Conservation (phyloP, 2,888 invertebrate species). For the Agonopterix subpropinquella region DNA sequence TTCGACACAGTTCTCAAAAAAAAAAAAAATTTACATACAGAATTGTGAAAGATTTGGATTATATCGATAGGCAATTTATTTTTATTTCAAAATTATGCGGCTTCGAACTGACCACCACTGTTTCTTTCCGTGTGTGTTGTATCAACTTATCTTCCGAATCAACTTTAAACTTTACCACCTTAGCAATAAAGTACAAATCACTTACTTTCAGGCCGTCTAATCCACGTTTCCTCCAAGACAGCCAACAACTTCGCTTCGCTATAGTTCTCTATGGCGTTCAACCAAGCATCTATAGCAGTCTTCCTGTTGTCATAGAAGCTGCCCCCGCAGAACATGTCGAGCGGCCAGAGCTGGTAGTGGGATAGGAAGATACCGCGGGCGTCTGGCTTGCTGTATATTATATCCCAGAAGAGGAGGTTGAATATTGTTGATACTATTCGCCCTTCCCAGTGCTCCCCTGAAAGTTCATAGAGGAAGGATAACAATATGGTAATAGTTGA, state of each 20-base stretch:
- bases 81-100: too few species aligned
- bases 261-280: constrained; percentile 41
- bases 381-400: constrained; percentile 76
- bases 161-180: too few species aligned
- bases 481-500: too few species aligned
- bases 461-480: constrained; percentile 11
- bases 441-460: constrained; percentile 85
- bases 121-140: too few species aligned
- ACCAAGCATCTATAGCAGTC: constrained; percentile 71
- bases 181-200: constrained; percentile 4
- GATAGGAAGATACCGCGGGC: constrained; percentile 78
- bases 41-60: too few species aligned
- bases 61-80: too few species aligned
- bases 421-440: constrained; percentile 78
- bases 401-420: constrained; percentile 85
- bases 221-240: constrained; percentile 63
- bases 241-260: constrained; percentile 51
- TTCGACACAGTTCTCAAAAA: too few species aligned
- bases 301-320: constrained; percentile 81
- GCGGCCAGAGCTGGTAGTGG: constrained; percentile 79
- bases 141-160: too few species aligned
- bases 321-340: constrained; percentile 79
- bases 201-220: constrained; percentile 57
- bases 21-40: too few species aligned
- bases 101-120: too few species aligned